Conservation (phyloP, 2,888 invertebrate genomes). For the Polyommatus iphigenia region DNA sequence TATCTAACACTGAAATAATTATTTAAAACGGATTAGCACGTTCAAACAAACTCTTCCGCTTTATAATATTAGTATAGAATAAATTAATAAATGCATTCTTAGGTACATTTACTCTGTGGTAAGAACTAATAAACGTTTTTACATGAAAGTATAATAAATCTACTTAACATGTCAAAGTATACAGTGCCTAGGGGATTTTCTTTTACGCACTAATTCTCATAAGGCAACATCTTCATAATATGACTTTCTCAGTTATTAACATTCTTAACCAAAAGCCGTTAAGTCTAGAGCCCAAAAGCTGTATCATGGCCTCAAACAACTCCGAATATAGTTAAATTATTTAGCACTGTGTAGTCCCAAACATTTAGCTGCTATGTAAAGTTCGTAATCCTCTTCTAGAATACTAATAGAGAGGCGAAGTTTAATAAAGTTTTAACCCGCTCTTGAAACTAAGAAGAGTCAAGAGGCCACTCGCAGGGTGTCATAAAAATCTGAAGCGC, state of each 20-base stretch:
- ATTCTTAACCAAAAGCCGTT: slow-evolving; percentile 3
- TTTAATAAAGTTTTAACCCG: background rate
- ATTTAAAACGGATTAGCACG: too few species aligned
- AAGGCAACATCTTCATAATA: background rate
- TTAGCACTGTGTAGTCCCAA: slow-evolving; percentile 13
- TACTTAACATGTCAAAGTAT: background rate
- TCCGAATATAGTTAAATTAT: slow-evolving; percentile 2
- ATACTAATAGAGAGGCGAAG: slow-evolving; percentile 8
- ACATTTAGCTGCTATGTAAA: slow-evolving; percentile 22
- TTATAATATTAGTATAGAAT: too few species aligned
- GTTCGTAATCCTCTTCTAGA: slow-evolving; percentile 11
- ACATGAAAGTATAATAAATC: background rate
- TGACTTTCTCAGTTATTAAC: background rate
- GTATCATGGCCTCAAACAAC: background rate
- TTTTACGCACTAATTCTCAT: background rate
- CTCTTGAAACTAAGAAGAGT: background rate
- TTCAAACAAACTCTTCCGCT: too few species aligned
- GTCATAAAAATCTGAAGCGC: slow-evolving; percentile 8
- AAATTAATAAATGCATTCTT: too few species aligned
- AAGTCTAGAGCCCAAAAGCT: background rate
- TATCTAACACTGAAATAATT: too few species aligned
- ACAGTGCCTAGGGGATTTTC: background rate
- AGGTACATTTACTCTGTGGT: too few species aligned
- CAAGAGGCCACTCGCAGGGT: background rate
- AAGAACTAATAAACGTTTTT: too few species aligned